Evolutionary conservation across 1,140 invertebrate species (phyloP), one percentile per base, ranked within the genome.

Genomic region (Cyrtorhinus lividipennis): DNA sequence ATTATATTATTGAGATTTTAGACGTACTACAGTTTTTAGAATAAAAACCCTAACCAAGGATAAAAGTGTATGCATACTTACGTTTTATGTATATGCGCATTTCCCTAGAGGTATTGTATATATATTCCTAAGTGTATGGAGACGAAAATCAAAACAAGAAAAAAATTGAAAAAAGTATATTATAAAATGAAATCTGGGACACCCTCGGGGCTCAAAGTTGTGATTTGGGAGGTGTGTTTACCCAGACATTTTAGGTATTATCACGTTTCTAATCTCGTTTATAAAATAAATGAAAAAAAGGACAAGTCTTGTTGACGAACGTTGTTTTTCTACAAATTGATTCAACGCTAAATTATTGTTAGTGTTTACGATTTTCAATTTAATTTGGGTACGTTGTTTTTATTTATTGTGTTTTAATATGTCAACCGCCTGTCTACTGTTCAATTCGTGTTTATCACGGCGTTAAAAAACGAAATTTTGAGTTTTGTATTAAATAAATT

Each of bases 91-190:
- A 53, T 22, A 53, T 53, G 48, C 10, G 20, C 20, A 53, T 53
- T 15, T 13, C 48, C 10, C 10, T 20, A 53, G 10, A 53, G 48
- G 20, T 3, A 20, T 53, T 13, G 10, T 53, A 20, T 53, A 53
- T 53, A 53, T 53, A 53, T 53, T 53, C 48, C 48, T 53, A 53
- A n/a, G n/a, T n/a, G n/a, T n/a, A n/a, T n/a, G n/a, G n/a, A n/a
- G n/a, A n/a, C n/a, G n/a, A n/a, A n/a, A n/a, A n/a, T n/a, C n/a
- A n/a, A 15, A 13, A 53, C 18, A 53, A 53, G 20, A 53, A 53
- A 22, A 13, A 12, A 53, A 15, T 53, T 53, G 20, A 53, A 10
- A 5, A 53, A 15, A n/a, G n/a, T n/a, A n/a, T n/a, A 38, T 38
- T 38, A 38, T n/a, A 38, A 38, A 38, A 38, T 5, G 15, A 38